Evolutionary conservation across 2,888 invertebrate species (phyloP).

Genomic region (Chymomyza amoena): DNA sequence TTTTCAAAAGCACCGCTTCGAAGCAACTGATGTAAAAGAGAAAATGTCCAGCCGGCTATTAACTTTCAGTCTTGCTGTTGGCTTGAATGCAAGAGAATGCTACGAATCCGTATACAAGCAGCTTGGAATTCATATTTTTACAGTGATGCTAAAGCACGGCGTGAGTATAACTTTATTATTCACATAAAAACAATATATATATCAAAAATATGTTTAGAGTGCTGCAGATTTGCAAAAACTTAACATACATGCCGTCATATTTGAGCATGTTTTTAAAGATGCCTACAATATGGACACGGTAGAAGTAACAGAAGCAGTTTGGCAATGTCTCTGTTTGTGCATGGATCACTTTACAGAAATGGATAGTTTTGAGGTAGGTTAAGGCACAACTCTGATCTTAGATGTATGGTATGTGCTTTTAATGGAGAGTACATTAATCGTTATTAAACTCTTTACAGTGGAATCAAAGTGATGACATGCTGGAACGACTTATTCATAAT

Average conservation of each 20-base stretch:
- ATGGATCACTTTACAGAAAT: conserved; percentile 63
- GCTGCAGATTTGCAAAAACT: conserved; percentile 57
- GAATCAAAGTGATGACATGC: conserved; percentile 75
- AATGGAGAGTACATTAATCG: too few species aligned
- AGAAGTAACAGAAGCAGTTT: conserved; percentile 52
- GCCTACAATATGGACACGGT: conserved; percentile 60
- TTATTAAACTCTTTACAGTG: conserved; percentile 57
- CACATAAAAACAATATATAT: not conserved
- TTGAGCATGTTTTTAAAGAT: conserved; percentile 68
- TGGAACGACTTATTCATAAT: conserved; percentile 69
- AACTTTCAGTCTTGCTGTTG: conserved; percentile 74
- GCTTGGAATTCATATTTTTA: conserved; percentile 69
- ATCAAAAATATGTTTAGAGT: conserved; percentile 37
- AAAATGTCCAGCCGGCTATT: conserved; percentile 51
- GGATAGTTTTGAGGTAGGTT: conserved; percentile 61
- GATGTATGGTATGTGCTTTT: not conserved
- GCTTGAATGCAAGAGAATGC: conserved; percentile 68
- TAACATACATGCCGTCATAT: conserved; percentile 75
- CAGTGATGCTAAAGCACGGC: conserved; percentile 57
- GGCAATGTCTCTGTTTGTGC: conserved; percentile 74
- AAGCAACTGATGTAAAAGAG: conserved; percentile 1
- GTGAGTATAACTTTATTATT: conserved; percentile 45
- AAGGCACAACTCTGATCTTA: too few species aligned
- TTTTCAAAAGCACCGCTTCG: conserved; percentile 41
- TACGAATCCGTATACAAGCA: conserved; percentile 68